phyloP scores from a whole-genome alignment of 2,113 vertebrate species.

The Chaetorhynchus papuensis region DNA sequence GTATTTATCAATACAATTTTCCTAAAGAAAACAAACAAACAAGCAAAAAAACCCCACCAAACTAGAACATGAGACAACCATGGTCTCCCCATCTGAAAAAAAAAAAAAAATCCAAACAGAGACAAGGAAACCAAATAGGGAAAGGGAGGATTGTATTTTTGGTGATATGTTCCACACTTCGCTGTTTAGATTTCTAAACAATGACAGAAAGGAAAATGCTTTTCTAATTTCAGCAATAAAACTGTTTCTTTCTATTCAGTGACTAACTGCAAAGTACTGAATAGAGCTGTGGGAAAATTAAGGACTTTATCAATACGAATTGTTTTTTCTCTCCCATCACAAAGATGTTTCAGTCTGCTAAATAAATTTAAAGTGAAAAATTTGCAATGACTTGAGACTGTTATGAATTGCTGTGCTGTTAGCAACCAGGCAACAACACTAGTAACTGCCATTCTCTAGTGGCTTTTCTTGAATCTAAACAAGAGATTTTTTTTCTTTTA shows the following conservation, averaged over 20 bases:
- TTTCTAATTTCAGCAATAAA: neutral
- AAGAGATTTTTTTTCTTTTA: neutral
- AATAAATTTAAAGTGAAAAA: neutral
- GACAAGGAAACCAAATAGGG: neutral
- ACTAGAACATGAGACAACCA: neutral
- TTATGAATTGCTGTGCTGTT: neutral
- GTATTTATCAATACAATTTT: neutral
- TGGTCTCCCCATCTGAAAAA: neutral
- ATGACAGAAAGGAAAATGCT: neutral
- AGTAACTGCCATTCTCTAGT: neutral
- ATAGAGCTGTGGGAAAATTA: neutral
- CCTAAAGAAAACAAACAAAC: neutral
- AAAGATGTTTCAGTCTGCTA: neutral
- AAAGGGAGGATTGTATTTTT: neutral
- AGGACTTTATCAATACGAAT: neutral
- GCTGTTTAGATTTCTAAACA: neutral
- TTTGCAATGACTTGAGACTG: neutral
- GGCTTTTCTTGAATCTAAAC: neutral
- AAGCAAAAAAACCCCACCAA: accelerated
- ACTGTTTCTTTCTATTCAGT: neutral
- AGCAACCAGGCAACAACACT: constrained; percentile 13
- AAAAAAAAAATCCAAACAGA: neutral
- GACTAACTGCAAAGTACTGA: neutral
- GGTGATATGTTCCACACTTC: neutral
- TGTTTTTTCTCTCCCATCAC: neutral